phyloP scores from a whole-genome alignment of 2,113 vertebrate species.

The Leptodactylus fuscus region DNA sequence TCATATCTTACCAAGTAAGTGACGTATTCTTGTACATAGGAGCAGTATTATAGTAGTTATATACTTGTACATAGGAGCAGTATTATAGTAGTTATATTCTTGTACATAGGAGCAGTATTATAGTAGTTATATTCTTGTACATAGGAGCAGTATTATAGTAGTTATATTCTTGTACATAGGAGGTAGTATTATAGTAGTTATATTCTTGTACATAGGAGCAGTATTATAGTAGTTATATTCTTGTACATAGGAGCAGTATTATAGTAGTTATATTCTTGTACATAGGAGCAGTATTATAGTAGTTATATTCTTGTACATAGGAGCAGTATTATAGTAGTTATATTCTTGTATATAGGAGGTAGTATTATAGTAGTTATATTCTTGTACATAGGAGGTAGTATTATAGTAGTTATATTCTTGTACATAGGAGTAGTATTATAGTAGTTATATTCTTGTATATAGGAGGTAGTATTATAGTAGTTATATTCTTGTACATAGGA shows the following conservation, averaged over 20 bases:
- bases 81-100: background rate
- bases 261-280: background rate
- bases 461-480: background rate
- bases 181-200: no score
- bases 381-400: no score
- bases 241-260: background rate
- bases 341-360: background rate
- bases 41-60: background rate
- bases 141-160: background rate
- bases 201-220: background rate
- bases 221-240: constrained; percentile 6
- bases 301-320: background rate
- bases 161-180: constrained; percentile 17
- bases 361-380: constrained; percentile 16
- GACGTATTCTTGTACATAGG: background rate
- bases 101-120: background rate
- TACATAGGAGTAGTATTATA: background rate
- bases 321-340: background rate
- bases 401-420: no score
- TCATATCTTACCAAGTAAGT: constrained; percentile 74
- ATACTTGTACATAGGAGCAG: background rate
- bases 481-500: background rate
- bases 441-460: background rate
- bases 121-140: background rate
- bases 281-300: background rate